Conservation (phyloP, 2,888 invertebrate species). For the Heliothis peltigera region DNA sequence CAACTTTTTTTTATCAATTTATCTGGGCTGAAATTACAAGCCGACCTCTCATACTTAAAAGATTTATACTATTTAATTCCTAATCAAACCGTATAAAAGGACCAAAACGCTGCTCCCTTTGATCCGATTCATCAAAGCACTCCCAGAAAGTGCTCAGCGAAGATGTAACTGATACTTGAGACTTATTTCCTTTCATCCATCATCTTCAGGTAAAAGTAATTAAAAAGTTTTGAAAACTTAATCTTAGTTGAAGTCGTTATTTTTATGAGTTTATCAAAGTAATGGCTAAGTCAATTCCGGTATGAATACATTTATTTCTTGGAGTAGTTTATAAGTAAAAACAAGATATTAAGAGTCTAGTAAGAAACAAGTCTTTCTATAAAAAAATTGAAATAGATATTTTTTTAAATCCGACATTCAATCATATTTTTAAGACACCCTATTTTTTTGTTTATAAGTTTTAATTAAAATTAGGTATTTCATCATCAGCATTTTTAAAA, state of each 20-base stretch:
- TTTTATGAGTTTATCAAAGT: constrained; percentile 16
- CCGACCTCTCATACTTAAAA: not conserved
- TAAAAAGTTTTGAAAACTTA: constrained; percentile 21
- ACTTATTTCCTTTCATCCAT: constrained; percentile 21
- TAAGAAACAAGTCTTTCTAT: too few species aligned
- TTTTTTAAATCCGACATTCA: too few species aligned
- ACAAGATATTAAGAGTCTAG: too few species aligned
- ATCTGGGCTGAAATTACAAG: not conserved
- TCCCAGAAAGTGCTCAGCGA: not conserved
- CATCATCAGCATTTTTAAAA: too few species aligned
- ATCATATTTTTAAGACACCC: too few species aligned
- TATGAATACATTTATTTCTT: not conserved
- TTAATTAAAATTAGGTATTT: too few species aligned
- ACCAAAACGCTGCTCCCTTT: constrained; percentile 12
- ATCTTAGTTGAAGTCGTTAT: constrained; percentile 8
- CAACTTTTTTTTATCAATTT: not conserved
- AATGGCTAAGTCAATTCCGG: not conserved
- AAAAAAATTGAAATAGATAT: too few species aligned
- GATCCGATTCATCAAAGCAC: constrained; percentile 20
- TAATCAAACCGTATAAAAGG: constrained; percentile 1
- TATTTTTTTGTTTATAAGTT: too few species aligned
- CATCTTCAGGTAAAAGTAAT: constrained; percentile 28
- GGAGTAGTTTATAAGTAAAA: too few species aligned
- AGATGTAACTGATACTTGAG: constrained; percentile 3
- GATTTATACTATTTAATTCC: constrained; percentile 1